Conservation (phyloP, 2,113 vertebrate genomes). For the Myotis yumanensis region DNA sequence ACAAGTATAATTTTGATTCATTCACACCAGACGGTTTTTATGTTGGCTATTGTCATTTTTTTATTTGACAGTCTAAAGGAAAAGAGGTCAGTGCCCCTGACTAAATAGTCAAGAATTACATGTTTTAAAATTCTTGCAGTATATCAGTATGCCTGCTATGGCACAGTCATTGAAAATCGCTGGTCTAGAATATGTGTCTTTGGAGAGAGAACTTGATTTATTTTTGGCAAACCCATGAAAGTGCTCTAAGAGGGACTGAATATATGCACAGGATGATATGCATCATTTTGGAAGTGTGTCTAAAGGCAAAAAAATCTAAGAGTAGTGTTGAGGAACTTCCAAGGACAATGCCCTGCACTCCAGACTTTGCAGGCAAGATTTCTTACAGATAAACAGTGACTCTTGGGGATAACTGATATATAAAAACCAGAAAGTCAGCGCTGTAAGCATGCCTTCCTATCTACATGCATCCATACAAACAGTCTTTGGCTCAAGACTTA, state of each 20-base stretch:
- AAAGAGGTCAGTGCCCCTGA: neutral
- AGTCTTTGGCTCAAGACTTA: neutral
- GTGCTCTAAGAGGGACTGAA: neutral
- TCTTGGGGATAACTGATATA: neutral
- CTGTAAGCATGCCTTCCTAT: neutral
- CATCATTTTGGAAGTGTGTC: neutral
- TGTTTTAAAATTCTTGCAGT: neutral
- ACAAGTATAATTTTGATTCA: neutral
- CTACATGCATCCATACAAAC: neutral
- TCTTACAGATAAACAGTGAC: neutral
- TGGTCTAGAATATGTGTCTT: slow-evolving; percentile 26
- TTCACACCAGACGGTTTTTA: neutral
- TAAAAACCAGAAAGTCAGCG: slow-evolving; percentile 27
- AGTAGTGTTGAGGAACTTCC: neutral
- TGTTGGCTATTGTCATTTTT: neutral
- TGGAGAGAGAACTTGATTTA: neutral
- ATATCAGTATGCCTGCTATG: neutral
- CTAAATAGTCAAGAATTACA: neutral
- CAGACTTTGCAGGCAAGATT: neutral
- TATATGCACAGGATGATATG: neutral
- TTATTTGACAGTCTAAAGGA: neutral
- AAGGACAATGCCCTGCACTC: neutral
- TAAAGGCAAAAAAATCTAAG: neutral
- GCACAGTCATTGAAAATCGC: neutral
- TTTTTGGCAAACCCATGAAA: neutral